Base-by-base conservation (phyloP, 2,797 vertebrate genomes). In the Microcaecilia unicolor region DNA sequence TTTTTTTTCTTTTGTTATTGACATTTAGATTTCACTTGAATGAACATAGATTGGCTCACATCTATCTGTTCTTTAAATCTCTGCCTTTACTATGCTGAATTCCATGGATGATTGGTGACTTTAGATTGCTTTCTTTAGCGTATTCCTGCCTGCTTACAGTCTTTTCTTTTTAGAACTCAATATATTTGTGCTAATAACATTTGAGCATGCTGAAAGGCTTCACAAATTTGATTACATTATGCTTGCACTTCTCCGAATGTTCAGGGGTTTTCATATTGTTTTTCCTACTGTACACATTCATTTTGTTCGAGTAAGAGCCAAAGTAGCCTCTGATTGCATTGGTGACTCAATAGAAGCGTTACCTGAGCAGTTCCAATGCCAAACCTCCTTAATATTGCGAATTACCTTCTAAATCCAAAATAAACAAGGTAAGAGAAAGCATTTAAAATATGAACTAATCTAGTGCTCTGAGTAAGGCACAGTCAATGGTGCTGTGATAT, bases 1-100 rank as follows among this genome's bases (percentile, higher is more conserved):
- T n/a, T n/a, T 22, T 48, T n/a, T n/a, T n/a, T 67, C 51, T 28
- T 54, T n/a, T n/a, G n/a, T n/a, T 59, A 36, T 16, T 42, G 15
- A 28, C 27, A 39, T 34, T 33, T 25, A 50, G 30, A 44, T 52
- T 58, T 44, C 19, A 31, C 43, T 45, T 55, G 19, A 40, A 7
- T 44, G 23, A 38, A 48, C 44, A 43, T 28, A 40, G 31, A 55
- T 50, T 15, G 25, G 31, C 57, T 53, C 38, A 22, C 33, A 31
- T 41, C n/a, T 24, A 34, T 9, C 16, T 57, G 15, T 31, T 34
- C 28, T 58, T 56, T 64, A 48, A 61, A 48, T 17, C 1, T 43
- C 23, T 56, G 58, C 48, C 34, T 54, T 49, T 47, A 48, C 22
- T 30, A 33, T 8, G 23, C 16, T 41, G 33, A 22, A 44, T 64